These are phyloP conservation scores for Pygoscelis antarcticus DNA, from an alignment of 2,113 vertebrate species.

Conservation along the genomic window DNA sequence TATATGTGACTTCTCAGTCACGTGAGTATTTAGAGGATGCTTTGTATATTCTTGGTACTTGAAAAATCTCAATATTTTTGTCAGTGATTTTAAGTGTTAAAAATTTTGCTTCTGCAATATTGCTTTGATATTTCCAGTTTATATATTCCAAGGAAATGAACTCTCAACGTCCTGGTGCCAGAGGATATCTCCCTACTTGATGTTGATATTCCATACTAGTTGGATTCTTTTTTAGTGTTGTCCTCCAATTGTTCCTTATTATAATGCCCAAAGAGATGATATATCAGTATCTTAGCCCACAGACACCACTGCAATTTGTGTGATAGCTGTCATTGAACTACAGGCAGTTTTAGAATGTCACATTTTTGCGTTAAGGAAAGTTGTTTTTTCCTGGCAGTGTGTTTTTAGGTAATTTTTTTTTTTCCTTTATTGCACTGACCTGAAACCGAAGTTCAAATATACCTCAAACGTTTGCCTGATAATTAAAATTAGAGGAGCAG, in stretches of 20 bases:
- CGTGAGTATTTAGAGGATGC: background rate
- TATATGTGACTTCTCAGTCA: background rate
- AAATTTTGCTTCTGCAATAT: background rate
- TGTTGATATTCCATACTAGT: constrained; percentile 26
- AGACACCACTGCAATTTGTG: background rate
- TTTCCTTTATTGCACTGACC: background rate
- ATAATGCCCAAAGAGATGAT: background rate
- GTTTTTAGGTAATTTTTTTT: background rate
- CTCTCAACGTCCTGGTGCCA: background rate
- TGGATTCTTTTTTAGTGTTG: constrained; percentile 28
- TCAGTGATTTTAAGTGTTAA: background rate
- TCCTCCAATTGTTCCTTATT: constrained; percentile 27
- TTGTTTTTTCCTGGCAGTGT: background rate
- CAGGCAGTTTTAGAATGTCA: background rate
- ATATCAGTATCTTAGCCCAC: background rate
- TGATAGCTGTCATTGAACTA: background rate
- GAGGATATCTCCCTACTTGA: background rate
- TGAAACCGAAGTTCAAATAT: background rate
- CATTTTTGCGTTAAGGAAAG: background rate
- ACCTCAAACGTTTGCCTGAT: background rate
- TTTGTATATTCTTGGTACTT: constrained; percentile 21
- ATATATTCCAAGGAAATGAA: background rate
- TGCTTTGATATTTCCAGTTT: constrained; percentile 16
- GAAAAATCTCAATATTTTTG: constrained; percentile 24
- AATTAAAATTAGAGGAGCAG: background rate